Evolutionary conservation across 1,140 invertebrate genomes (phyloP), one percentile per base, ranked within the genome.

Genomic region (Zaprionus taronus): DNA sequence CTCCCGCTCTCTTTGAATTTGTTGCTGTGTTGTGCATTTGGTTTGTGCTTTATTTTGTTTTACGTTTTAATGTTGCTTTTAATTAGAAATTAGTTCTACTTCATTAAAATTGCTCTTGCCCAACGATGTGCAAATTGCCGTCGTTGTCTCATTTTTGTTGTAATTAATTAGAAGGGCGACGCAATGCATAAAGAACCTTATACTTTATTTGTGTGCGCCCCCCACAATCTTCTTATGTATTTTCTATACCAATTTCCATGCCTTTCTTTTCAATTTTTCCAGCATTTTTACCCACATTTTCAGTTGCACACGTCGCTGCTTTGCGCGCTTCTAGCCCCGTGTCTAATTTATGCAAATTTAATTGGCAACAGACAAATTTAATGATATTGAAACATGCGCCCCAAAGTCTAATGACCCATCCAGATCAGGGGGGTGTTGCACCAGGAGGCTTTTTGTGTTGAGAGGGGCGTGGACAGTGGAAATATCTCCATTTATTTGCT

Each of bases 271-370:
- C 24, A 22, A 47, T 15, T 58, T 31, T n/a, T 58, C 34, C 47
- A 34, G 26, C 61, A 53, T 51, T 58, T 60, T 31, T 9, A 1
- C 20, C 31, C 26, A 6, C 6, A 68, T 71, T 67, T 44, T 63
- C 72, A 38, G 28, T 6, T 71, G 53, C 67, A 71, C 55, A 66
- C 38, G 15, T 72, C 76, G 72, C 49, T 77, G 63, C 15, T 34
- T 34, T 11, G 31, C 31, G 31, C 31, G 28, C 20, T 51, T 28
- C 57, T 15, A 12, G 15, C 55, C 65, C 61, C 64, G 62, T 79
- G 55, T 87, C 70, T 80, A 80, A 86, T 87, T 87, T 87, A 86
- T 87, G 83, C 80, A 83, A 86, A 86, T 83, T 87, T 87, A 80
- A 87, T 86, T 86, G 83, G 67, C 63, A 60, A 69, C 79, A 80